These are phyloP conservation scores for Drosophila nigrodunni DNA, from an alignment of 1,140 invertebrate species.

Conservation along the genomic window DNA sequence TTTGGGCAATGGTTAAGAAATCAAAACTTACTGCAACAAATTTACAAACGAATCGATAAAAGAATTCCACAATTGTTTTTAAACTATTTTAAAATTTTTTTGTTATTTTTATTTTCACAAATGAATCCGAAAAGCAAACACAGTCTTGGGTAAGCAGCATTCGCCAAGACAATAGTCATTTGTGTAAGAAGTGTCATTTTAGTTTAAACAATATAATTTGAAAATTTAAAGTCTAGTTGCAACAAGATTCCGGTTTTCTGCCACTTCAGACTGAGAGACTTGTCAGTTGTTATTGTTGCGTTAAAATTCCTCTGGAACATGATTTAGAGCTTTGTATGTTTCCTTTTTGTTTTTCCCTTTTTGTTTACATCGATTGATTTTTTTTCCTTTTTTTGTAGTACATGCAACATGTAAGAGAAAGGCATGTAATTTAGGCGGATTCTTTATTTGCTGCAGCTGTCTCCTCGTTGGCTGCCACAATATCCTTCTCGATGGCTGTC, in stretches of 20 bases:
- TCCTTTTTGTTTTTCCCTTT: not conserved
- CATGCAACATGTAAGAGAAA: conserved; percentile 4
- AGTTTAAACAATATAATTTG: conserved; percentile 6
- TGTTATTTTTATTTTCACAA: conserved; percentile 1
- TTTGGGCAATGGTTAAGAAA: too few relatives aligned
- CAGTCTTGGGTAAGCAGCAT: not conserved
- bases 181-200: not conserved
- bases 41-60: too few relatives aligned
- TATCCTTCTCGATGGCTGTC: conserved; percentile 52
- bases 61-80: not conserved
- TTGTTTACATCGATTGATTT: too few relatives aligned
- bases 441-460: conserved; percentile 36
- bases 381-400: not conserved
- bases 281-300: not conserved
- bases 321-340: not conserved
- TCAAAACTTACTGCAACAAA: too few relatives aligned
- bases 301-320: conserved; percentile 1
- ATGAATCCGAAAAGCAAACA: conserved; percentile 2
- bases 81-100: not conserved
- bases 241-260: not conserved
- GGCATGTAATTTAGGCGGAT: not conserved
- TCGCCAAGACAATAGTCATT: not conserved
- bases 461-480: conserved; percentile 47
- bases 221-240: not conserved
- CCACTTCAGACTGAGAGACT: not conserved